Percentiles rank a stretch among this genome's conserved stretches.
phyloP scores from a whole-genome alignment of 2,888 invertebrate species.

The Drosophila cognata region DNA sequence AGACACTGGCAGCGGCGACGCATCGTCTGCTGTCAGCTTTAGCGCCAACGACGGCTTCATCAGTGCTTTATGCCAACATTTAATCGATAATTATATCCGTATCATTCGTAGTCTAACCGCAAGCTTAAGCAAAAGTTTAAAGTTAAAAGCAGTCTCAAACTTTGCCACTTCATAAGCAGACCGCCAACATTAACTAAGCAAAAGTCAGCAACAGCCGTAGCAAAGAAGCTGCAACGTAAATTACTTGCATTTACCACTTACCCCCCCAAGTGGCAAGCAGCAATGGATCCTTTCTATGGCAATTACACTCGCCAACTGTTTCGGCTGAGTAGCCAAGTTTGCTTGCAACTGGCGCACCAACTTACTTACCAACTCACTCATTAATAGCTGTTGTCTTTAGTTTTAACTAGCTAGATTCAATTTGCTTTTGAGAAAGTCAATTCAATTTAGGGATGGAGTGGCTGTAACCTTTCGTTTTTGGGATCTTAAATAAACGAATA shows the following conservation, averaged over 20 bases:
- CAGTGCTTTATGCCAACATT: constrained; percentile 44
- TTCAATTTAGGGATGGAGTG: constrained; percentile 54
- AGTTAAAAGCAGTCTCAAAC: constrained; percentile 16
- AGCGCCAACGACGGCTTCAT: constrained; percentile 23
- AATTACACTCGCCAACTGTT: constrained; percentile 4
- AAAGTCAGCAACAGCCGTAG: constrained; percentile 51
- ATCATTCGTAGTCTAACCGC: constrained; percentile 57
- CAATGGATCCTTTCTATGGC: constrained; percentile 7
- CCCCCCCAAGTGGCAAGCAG: constrained; percentile 27
- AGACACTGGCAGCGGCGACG: constrained; percentile 58
- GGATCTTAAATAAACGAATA: background rate
- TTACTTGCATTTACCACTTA: constrained; percentile 41
- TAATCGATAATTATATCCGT: constrained; percentile 70
- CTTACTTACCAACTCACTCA: constrained; percentile 51
- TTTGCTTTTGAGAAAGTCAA: constrained; percentile 75
- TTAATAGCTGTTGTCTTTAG: constrained; percentile 76
- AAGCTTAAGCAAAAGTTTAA: constrained; percentile 11
- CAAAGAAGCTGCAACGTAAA: constrained; percentile 42
- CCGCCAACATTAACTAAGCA: constrained; percentile 63
- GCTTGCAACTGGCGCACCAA: constrained; percentile 40
- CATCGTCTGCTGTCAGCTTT: constrained; percentile 54
- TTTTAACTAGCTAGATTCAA: constrained; percentile 61
- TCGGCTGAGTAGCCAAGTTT: constrained; percentile 16
- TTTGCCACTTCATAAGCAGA: constrained; percentile 50
- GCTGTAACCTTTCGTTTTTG: background rate